phyloP scores from a whole-genome alignment of 1,140 invertebrate species.

The Diabrotica undecimpunctata region DNA sequence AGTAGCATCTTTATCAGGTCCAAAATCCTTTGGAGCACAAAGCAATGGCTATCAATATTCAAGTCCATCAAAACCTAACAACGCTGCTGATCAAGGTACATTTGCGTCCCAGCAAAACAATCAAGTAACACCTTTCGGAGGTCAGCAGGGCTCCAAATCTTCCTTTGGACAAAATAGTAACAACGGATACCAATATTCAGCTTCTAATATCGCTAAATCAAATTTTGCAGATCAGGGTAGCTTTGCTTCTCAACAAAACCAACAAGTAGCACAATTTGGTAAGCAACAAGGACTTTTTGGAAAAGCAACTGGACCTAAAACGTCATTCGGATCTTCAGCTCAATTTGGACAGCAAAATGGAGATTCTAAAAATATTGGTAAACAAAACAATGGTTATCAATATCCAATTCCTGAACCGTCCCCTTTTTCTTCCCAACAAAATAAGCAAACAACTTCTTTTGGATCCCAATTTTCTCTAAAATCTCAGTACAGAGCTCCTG shows the following conservation, averaged over 20 bases:
- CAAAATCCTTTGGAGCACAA: not conserved
- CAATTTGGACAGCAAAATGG: not conserved
- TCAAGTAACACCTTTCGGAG: not conserved
- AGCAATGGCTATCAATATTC: not conserved
- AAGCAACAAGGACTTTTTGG: not conserved
- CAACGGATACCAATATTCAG: not conserved
- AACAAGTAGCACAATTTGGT: not conserved
- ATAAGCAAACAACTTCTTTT: not conserved
- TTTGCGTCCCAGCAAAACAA: not conserved
- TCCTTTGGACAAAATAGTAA: not conserved
- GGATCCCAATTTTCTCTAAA: not conserved
- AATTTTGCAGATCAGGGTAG: not conserved
- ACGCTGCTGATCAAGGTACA: not conserved
- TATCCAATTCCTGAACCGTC: not conserved
- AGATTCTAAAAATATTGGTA: not conserved
- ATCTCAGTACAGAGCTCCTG: no score
- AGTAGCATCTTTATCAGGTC: not conserved
- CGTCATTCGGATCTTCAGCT: not conserved
- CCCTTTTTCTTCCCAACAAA: not conserved
- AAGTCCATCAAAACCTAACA: not conserved
- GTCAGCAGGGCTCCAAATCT: not conserved
- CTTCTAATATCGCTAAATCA: not conserved
- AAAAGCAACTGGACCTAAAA: not conserved
- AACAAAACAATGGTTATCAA: constrained; percentile 2
- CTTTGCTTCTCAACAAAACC: not conserved